Evolutionary conservation across 2,888 invertebrate species (phyloP).

Genomic region (Clanis bilineata): DNA sequence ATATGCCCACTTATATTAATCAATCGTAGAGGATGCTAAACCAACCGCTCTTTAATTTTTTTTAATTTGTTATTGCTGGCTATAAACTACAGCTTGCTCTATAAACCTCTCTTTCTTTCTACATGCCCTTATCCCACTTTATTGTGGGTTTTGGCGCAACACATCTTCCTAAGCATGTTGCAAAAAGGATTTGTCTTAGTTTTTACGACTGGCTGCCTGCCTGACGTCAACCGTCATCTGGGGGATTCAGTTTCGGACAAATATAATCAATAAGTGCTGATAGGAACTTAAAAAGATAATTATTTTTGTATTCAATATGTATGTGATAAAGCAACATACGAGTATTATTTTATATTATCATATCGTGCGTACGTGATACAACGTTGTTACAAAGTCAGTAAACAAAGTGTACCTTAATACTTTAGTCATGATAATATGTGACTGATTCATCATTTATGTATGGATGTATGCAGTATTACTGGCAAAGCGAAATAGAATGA

Average conservation of each 20-base stretch:
- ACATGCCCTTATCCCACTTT: too few relatives aligned
- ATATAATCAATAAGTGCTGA: background rate
- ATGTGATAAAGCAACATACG: too few relatives aligned
- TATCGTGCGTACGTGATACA: slow-evolving; percentile 7
- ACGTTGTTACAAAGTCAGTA: background rate
- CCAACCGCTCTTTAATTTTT: background rate
- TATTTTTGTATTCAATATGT: too few relatives aligned
- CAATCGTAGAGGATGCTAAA: background rate
- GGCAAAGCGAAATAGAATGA: background rate
- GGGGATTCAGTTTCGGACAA: too few relatives aligned
- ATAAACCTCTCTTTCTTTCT: too few relatives aligned
- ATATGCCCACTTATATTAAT: background rate
- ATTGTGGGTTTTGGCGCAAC: too few relatives aligned
- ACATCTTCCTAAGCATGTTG: too few relatives aligned
- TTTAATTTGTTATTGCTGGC: background rate
- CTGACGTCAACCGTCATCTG: too few relatives aligned
- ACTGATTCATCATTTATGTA: slow-evolving; percentile 3
- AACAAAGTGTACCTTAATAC: slow-evolving; percentile 8
- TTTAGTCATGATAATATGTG: slow-evolving; percentile 11
- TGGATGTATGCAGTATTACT: background rate
- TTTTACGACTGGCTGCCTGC: too few relatives aligned
- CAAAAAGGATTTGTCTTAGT: too few relatives aligned
- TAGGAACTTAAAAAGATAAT: background rate
- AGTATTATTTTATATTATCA: too few relatives aligned
- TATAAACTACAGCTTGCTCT: background rate